These are phyloP conservation scores for Scopus umbretta DNA, from an alignment of 2,113 vertebrate genomes.

Conservation along the genomic window DNA sequence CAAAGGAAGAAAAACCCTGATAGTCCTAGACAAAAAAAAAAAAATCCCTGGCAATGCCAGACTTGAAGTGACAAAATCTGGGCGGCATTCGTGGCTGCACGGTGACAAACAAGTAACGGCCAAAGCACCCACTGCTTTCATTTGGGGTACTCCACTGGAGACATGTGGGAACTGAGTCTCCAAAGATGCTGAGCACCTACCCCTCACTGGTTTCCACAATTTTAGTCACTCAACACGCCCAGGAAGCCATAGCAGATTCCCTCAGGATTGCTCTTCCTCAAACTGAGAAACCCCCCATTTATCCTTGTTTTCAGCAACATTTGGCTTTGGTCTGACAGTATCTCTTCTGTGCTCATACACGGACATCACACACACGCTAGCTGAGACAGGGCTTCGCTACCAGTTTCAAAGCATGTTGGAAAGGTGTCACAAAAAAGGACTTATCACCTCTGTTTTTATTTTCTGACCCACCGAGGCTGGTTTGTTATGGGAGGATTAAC, in stretches of 20 bases:
- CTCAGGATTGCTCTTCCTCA: background rate
- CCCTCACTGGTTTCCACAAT: background rate
- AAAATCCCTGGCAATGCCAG: background rate
- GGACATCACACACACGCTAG: too few relatives aligned
- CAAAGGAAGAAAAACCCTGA: background rate
- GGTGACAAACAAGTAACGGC: background rate
- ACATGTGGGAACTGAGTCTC: background rate
- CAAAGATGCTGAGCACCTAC: background rate
- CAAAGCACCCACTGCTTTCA: background rate
- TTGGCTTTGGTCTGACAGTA: background rate
- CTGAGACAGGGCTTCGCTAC: background rate
- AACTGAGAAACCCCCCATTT: background rate
- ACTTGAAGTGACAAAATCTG: background rate
- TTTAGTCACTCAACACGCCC: background rate
- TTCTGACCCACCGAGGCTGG: background rate
- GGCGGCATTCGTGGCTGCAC: background rate
- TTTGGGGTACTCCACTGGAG: background rate
- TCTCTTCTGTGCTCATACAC: background rate
- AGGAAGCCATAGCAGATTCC: background rate
- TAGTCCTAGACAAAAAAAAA: background rate
- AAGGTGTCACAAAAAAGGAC: background rate
- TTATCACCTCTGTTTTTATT: background rate
- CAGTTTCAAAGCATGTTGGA: rapidly evolving
- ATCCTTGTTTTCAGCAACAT: background rate
- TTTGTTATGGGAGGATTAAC: background rate